Conservation (phyloP, 2,113 vertebrate species). For the Delphinapterus leucas region DNA sequence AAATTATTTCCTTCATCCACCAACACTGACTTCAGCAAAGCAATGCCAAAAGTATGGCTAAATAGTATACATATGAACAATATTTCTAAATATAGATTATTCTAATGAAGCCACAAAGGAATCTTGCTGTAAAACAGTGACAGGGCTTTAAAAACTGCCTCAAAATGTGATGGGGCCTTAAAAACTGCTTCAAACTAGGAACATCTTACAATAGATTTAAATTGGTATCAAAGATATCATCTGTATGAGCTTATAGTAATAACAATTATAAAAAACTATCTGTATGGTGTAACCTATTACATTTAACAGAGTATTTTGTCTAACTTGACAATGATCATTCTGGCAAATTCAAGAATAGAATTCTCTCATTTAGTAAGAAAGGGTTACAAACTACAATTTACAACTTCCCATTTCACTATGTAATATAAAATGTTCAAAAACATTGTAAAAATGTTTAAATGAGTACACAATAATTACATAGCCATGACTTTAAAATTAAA, state of each 20-base stretch:
- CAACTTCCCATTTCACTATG: not conserved
- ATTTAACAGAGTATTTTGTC: not conserved
- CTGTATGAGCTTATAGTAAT: not conserved
- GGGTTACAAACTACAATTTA: not conserved
- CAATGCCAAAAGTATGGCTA: not conserved
- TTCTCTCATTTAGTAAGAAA: not conserved
- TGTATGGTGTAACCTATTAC: not conserved
- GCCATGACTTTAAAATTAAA: not conserved
- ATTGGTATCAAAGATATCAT: not conserved
- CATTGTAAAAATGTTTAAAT: not conserved
- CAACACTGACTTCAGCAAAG: not conserved
- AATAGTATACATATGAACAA: not conserved
- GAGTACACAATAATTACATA: not conserved
- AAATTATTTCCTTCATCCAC: not conserved
- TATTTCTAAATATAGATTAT: not conserved
- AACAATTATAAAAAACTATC: not conserved
- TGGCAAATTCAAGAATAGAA: not conserved
- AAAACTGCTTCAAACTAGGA: not conserved
- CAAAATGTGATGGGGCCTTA: not conserved
- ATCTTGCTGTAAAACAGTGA: not conserved
- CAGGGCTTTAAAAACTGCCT: not conserved
- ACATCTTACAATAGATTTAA: not conserved
- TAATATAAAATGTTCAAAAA: not conserved
- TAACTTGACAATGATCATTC: not conserved
- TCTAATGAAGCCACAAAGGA: not conserved